These are phyloP conservation scores for Aelia acuminata DNA, from an alignment of 2,888 invertebrate species.

Conservation along the genomic window DNA sequence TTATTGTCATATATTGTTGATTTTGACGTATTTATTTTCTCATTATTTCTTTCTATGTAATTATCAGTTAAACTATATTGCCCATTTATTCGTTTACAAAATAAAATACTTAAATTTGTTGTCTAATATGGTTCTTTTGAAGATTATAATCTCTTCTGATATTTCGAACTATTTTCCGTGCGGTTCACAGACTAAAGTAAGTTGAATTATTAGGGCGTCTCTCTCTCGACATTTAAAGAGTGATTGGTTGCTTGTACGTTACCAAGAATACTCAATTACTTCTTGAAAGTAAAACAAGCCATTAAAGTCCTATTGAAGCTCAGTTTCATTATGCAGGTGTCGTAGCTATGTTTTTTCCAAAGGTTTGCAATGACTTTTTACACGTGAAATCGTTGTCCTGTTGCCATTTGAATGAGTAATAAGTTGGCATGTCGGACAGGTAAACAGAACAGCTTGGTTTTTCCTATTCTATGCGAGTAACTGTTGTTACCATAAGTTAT, in stretches of 20 bases:
- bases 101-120: too few species aligned
- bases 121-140: too few species aligned
- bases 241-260: background rate
- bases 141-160: too few species aligned
- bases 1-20: too few species aligned
- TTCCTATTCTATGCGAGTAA: background rate
- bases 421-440: background rate
- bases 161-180: too few species aligned
- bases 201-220: too few species aligned
- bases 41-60: too few species aligned
- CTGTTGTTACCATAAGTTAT: background rate
- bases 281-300: background rate
- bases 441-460: background rate
- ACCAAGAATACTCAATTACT: background rate
- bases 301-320: background rate
- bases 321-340: background rate
- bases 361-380: background rate
- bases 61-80: too few species aligned
- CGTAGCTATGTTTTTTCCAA: background rate
- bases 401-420: background rate
- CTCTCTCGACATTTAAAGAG: too few species aligned
- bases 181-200: too few species aligned
- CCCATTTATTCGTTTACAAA: too few species aligned
- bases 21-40: too few species aligned
- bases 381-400: background rate